Conservation (phyloP, 2,113 vertebrate species). For the Calonectris borealis region DNA sequence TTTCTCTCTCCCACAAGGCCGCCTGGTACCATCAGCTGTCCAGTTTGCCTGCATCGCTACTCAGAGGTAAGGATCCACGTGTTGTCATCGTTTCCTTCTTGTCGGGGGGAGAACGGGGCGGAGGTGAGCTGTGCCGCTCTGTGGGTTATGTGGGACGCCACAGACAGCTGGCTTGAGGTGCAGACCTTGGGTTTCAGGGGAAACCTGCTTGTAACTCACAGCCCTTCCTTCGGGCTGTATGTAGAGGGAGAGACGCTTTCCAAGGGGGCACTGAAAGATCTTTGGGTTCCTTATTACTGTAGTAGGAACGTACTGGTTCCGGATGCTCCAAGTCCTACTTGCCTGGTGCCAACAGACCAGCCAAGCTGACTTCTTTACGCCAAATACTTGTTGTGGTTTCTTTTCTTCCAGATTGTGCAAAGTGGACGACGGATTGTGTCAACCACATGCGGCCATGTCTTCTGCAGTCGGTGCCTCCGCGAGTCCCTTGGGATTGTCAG, state of each 20-base stretch:
- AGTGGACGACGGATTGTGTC: conserved; percentile 91
- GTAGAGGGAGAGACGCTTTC: neutral
- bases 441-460: conserved; percentile 93
- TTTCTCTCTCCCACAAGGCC: conserved; percentile 67
- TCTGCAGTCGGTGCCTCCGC: conserved; percentile 94
- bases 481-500: conserved; percentile 85
- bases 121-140: neutral
- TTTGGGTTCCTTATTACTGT: neutral
- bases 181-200: neutral
- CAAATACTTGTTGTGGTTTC: neutral
- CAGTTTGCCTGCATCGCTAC: conserved; percentile 91
- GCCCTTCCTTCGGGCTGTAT: neutral
- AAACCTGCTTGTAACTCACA: neutral
- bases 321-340: neutral
- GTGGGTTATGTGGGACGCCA: accelerated
- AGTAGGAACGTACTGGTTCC: too few relatives aligned
- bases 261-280: neutral
- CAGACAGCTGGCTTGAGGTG: neutral
- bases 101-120: neutral
- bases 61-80: conserved; percentile 77
- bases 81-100: neutral
- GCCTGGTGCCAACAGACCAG: neutral
- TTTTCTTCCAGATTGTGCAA: conserved; percentile 84
- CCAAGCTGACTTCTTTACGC: neutral
- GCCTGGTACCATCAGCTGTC: conserved; percentile 85